phyloP scores from a whole-genome alignment of 2,888 invertebrate species.

The Druceiella hillmani region DNA sequence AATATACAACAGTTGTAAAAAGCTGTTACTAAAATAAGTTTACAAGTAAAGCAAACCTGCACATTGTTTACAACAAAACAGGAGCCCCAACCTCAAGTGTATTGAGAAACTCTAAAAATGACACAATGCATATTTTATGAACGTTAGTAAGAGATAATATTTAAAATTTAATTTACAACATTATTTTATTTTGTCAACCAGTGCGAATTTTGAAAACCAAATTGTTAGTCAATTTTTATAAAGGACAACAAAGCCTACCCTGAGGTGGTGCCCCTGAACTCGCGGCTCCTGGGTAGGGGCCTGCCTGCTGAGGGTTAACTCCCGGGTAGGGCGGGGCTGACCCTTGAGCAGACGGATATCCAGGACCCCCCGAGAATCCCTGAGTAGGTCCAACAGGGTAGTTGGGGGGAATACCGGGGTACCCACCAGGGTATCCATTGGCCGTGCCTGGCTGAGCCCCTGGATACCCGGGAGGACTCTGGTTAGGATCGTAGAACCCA shows the following conservation, averaged over 20 bases:
- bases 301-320: slow-evolving; percentile 22
- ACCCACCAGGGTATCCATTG: slow-evolving; percentile 27
- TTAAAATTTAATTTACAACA: slow-evolving; percentile 4
- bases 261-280: no score
- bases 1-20: no score
- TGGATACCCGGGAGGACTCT: slow-evolving; percentile 26
- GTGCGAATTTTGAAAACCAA: no score
- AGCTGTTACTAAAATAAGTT: no score
- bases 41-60: no score
- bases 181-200: no score
- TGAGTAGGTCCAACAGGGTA: slow-evolving; percentile 7
- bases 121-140: slow-evolving; percentile 19
- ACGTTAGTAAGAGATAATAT: slow-evolving; percentile 1
- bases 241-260: no score
- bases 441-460: slow-evolving; percentile 26
- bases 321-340: slow-evolving; percentile 15
- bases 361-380: slow-evolving; percentile 24
- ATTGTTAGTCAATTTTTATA: no score
- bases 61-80: no score
- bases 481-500: slow-evolving; percentile 28
- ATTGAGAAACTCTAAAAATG: slow-evolving; percentile 19
- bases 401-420: slow-evolving; percentile 27
- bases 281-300: slow-evolving; percentile 19
- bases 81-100: no score
- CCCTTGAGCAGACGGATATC: slow-evolving; percentile 33